Evolutionary conservation across 2,888 invertebrate species (phyloP).

Genomic region (Temnothorax rugatulus): DNA sequence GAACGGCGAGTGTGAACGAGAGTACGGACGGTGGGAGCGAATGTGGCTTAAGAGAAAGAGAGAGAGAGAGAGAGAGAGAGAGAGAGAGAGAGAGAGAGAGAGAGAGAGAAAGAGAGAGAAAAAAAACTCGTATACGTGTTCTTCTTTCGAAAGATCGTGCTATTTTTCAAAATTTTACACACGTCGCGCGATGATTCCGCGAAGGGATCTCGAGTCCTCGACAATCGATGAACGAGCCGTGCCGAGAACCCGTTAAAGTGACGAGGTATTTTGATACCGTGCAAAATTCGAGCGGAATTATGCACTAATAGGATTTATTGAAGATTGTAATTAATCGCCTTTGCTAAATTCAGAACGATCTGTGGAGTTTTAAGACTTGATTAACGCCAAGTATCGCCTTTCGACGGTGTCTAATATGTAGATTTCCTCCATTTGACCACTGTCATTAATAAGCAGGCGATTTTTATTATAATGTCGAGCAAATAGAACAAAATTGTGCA

Average conservation of each 20-base stretch:
- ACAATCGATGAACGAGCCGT: slow-evolving; percentile 72
- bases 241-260: slow-evolving; percentile 52
- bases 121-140: slow-evolving; percentile 73
- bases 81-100: no score
- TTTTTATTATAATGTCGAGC: slow-evolving; percentile 10
- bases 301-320: slow-evolving; percentile 9
- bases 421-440: slow-evolving; percentile 21
- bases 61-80: no score
- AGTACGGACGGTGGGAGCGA: slow-evolving; percentile 51
- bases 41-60: background rate
- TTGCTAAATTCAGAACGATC: slow-evolving; percentile 25
- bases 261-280: slow-evolving; percentile 19
- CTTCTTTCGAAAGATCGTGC: slow-evolving; percentile 80
- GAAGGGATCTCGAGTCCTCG: slow-evolving; percentile 74
- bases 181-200: slow-evolving; percentile 76
- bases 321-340: background rate
- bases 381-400: slow-evolving; percentile 11
- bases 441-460: background rate
- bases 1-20: slow-evolving; percentile 54
- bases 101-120: no score
- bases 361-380: background rate
- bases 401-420: slow-evolving; percentile 8
- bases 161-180: slow-evolving; percentile 85
- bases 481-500: slow-evolving; percentile 10
- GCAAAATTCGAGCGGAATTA: background rate